A percentile compares a stretch with the other conserved stretches of the same genome.
These are phyloP conservation scores for Tenodera sinensis DNA, from an alignment of 2,888 invertebrate genomes.

Conservation along the genomic window DNA sequence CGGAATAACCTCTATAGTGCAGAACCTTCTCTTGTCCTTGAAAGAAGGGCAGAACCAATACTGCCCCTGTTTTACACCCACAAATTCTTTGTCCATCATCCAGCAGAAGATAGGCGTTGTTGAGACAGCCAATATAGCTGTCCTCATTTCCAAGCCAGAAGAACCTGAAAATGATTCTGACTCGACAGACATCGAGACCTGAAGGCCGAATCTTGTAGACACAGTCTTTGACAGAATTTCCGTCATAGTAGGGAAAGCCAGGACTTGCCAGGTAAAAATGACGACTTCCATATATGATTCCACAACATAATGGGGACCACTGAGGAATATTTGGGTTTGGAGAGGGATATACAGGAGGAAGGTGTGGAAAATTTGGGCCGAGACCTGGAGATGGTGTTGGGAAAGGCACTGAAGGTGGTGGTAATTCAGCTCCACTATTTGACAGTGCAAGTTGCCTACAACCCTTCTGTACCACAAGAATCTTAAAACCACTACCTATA, in stretches of 20 bases:
- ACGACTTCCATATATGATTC: conserved; percentile 15
- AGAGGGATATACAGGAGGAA: neutral
- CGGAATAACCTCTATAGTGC: neutral
- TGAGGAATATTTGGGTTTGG: neutral
- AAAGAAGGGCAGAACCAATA: conserved; percentile 32
- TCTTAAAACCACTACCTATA: conserved; percentile 47
- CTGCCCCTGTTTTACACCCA: conserved; percentile 52
- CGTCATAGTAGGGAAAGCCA: conserved; percentile 50
- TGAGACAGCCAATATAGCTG: conserved; percentile 41
- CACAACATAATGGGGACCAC: neutral
- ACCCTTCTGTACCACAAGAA: neutral
- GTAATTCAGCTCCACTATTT: neutral
- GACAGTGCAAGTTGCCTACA: neutral
- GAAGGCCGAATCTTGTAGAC: conserved; percentile 50
- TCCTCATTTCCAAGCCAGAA: conserved; percentile 50
- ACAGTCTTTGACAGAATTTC: conserved; percentile 48
- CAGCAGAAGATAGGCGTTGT: neutral
- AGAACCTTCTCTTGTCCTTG: neutral
- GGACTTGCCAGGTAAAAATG: conserved; percentile 48
- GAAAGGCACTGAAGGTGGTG: neutral
- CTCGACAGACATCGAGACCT: conserved; percentile 49
- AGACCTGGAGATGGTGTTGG: no score
- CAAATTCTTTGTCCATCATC: conserved; percentile 53
- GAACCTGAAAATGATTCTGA: conserved; percentile 53
- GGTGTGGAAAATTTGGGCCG: neutral